Evolutionary conservation across 2,113 vertebrate species (phyloP).

Genomic region (Bos indicus): DNA sequence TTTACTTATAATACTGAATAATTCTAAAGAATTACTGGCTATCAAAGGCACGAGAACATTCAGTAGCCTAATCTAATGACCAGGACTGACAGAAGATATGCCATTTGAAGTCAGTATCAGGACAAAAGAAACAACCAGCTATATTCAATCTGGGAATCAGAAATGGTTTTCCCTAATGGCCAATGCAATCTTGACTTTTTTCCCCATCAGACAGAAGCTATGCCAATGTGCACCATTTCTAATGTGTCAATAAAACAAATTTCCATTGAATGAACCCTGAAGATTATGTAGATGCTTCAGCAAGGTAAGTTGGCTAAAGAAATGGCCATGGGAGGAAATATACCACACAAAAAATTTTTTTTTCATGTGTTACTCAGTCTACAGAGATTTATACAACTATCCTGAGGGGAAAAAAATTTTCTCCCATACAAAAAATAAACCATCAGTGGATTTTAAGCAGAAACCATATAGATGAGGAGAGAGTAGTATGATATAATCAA

Average conservation of each 20-base stretch:
- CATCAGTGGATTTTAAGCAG: neutral
- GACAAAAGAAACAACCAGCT: neutral
- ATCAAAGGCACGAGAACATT: neutral
- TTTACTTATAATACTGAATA: neutral
- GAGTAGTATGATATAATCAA: neutral
- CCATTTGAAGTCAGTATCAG: neutral
- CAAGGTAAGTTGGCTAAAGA: neutral
- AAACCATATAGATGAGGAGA: neutral
- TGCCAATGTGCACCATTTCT: neutral
- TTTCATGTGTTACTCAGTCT: neutral
- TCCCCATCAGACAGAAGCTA: neutral
- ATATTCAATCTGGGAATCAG: neutral
- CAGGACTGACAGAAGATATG: neutral
- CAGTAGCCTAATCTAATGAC: neutral
- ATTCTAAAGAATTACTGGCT: neutral
- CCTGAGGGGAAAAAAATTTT: neutral
- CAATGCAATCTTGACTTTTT: neutral
- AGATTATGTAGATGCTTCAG: neutral
- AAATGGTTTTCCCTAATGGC: neutral
- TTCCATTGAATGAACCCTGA: neutral
- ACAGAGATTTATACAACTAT: neutral
- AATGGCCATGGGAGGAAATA: neutral
- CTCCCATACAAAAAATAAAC: neutral
- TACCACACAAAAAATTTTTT: neutral
- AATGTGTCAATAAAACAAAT: neutral